A percentile compares a stretch with the other conserved stretches of the same genome.
phyloP scores from a whole-genome alignment of 2,113 vertebrate species.

The Elephas maximus region DNA sequence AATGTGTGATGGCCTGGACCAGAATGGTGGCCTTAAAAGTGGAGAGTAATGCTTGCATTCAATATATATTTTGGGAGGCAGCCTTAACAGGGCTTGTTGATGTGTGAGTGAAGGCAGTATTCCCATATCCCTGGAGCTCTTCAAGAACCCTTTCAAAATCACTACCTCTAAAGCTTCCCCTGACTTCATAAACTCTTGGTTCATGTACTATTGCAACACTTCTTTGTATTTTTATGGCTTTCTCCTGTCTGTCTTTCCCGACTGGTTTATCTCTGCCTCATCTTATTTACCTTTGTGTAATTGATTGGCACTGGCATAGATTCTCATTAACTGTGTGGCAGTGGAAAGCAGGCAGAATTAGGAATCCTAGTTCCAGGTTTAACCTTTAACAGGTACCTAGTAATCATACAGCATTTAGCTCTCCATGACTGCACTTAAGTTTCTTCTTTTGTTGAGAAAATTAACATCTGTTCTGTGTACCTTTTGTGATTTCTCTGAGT shows the following conservation, averaged over 20 bases:
- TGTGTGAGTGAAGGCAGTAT: not conserved
- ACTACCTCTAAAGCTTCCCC: not conserved
- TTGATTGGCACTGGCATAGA: not conserved
- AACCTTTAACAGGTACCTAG: not conserved
- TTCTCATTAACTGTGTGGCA: not conserved
- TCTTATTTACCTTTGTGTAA: not conserved
- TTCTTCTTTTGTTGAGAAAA: not conserved
- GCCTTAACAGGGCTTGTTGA: not conserved
- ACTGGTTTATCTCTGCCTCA: not conserved
- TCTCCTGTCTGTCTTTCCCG: not conserved
- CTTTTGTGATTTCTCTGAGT: not conserved
- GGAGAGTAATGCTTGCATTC: not conserved
- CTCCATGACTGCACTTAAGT: not conserved
- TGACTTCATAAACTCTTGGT: not conserved
- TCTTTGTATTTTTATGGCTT: not conserved
- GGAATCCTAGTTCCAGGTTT: not conserved
- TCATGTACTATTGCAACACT: not conserved
- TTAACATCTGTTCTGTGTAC: too few species aligned
- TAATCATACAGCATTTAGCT: not conserved
- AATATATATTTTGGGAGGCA: not conserved
- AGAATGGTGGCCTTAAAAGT: not conserved
- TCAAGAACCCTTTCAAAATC: not conserved
- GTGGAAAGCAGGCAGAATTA: not conserved
- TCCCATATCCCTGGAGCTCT: not conserved
- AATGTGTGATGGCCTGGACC: not conserved